These are phyloP conservation scores for Agonum fuliginosum DNA, from an alignment of 2,888 invertebrate genomes.

Conservation along the genomic window DNA sequence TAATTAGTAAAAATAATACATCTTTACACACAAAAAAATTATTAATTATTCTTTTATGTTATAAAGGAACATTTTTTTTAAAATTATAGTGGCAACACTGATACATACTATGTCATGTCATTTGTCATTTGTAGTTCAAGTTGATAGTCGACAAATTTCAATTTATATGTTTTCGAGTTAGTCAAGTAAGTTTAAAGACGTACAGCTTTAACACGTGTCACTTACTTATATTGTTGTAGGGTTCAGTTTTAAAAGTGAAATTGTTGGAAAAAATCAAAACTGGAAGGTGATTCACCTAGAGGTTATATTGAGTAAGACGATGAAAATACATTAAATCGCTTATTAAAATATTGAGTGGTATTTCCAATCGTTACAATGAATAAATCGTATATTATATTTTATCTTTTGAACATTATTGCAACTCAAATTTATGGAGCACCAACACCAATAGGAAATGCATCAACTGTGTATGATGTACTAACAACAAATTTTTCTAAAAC, in stretches of 20 bases:
- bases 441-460: neutral
- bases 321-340: constrained; percentile 29
- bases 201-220: constrained; percentile 14
- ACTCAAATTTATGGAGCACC: neutral
- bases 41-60: too few relatives aligned
- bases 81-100: neutral
- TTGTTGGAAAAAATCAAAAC: neutral
- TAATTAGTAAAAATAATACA: too few relatives aligned
- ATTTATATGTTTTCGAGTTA: constrained; percentile 8
- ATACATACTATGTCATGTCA: neutral
- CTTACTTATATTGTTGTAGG: constrained; percentile 1
- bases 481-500: constrained; percentile 23
- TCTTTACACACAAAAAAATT: too few relatives aligned
- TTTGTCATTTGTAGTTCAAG: constrained; percentile 16
- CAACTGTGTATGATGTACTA: constrained; percentile 9
- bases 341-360: neutral
- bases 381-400: constrained; percentile 29
- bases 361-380: constrained; percentile 34
- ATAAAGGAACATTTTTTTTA: too few relatives aligned
- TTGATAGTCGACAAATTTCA: constrained; percentile 36
- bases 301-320: constrained; percentile 26
- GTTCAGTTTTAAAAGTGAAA: constrained; percentile 14
- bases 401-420: constrained; percentile 35
- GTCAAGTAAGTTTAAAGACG: constrained; percentile 6
- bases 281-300: neutral